phyloP scores from a whole-genome alignment of 2,113 vertebrate genomes.

The Myotis brandtii region DNA sequence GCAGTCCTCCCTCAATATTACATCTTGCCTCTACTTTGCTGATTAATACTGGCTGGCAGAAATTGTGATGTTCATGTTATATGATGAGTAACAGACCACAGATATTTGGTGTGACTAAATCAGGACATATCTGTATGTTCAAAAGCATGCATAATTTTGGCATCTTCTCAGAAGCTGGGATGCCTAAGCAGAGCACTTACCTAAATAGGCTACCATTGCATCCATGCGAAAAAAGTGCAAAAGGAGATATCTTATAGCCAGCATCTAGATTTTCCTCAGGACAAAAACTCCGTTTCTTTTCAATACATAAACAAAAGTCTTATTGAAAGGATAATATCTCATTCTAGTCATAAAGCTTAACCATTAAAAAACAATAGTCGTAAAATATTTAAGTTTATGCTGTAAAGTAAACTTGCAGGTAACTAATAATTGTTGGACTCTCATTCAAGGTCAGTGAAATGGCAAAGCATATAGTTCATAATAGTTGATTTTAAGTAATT shows the following conservation, averaged over 20 bases:
- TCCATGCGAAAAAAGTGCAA: not conserved
- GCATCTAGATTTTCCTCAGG: not conserved
- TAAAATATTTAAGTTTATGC: not conserved
- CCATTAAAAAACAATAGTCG: not conserved
- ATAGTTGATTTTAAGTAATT: not conserved
- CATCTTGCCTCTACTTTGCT: not conserved
- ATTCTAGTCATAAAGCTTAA: not conserved
- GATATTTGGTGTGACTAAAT: not conserved
- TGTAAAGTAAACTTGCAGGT: not conserved
- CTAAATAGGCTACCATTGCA: not conserved
- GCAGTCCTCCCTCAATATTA: not conserved
- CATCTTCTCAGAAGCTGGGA: not conserved
- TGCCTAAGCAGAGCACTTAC: not conserved
- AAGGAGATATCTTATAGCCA: not conserved
- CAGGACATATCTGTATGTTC: not conserved
- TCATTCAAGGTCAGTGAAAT: not conserved
- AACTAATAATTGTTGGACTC: not conserved
- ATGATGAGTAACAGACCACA: not conserved
- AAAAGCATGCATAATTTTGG: not conserved
- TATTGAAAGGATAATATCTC: not conserved
- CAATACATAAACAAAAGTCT: not conserved
- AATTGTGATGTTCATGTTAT: not conserved
- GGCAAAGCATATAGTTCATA: not conserved
- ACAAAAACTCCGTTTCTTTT: not conserved
- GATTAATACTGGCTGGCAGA: not conserved